These are phyloP conservation scores for Scaptomyza reducta DNA, from an alignment of 2,888 invertebrate genomes.

Conservation along the genomic window DNA sequence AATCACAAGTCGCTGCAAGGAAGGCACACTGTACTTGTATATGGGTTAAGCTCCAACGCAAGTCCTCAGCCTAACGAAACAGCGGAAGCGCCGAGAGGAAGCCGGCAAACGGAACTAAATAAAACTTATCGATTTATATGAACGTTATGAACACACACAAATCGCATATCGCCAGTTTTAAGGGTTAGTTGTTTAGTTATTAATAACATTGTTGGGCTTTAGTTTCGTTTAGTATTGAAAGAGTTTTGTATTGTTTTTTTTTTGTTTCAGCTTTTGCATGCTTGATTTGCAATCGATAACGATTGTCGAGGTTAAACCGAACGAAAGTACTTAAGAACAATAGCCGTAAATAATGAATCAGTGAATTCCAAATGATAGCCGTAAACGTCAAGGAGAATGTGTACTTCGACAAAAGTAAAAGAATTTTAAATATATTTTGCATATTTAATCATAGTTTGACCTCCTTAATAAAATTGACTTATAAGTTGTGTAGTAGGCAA, in stretches of 20 bases:
- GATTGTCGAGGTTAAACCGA: constrained; percentile 27
- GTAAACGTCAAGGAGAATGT: background rate
- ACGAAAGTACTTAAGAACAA: constrained; percentile 10
- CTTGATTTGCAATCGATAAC: constrained; percentile 55
- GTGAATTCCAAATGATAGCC: constrained; percentile 1
- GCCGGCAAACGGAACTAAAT: constrained; percentile 62
- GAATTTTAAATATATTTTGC: no score
- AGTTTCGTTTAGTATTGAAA: constrained; percentile 43
- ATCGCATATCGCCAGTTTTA: constrained; percentile 13
- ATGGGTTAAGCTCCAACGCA: constrained; percentile 70
- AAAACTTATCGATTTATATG: constrained; percentile 70
- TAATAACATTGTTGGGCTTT: constrained; percentile 51
- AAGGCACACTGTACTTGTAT: constrained; percentile 39
- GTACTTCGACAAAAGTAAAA: no score
- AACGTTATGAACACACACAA: constrained; percentile 10
- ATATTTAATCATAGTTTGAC: no score
- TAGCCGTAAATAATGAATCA: constrained; percentile 21
- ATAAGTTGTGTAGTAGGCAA: no score
- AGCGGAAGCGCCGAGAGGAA: constrained; percentile 18
- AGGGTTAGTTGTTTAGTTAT: constrained; percentile 31
- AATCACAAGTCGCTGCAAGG: constrained; percentile 1
- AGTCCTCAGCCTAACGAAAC: constrained; percentile 47
- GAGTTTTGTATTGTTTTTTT: constrained; percentile 6
- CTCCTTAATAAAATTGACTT: no score
- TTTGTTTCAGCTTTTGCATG: constrained; percentile 43